Evolutionary conservation across 2,888 invertebrate genomes (phyloP).

Genomic region (Panorpa germanica): DNA sequence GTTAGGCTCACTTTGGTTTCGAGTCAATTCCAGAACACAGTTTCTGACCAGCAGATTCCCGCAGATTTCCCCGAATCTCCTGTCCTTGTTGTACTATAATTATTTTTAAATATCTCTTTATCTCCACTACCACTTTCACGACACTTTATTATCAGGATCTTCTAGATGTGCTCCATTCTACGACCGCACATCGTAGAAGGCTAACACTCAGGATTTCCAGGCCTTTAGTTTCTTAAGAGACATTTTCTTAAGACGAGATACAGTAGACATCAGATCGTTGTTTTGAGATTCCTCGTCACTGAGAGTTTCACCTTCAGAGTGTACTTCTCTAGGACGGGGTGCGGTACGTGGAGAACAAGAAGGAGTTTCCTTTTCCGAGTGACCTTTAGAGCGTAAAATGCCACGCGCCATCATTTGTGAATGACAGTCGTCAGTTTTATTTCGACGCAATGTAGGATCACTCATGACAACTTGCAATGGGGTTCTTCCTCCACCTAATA

Average conservation of each 20-base stretch:
- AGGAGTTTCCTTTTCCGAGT: conserved; percentile 34
- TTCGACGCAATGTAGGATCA: conserved; percentile 32
- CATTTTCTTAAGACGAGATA: conserved; percentile 59
- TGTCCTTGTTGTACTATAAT: too few relatives aligned
- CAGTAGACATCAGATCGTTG: conserved; percentile 49
- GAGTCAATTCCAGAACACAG: too few relatives aligned
- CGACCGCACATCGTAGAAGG: too few relatives aligned
- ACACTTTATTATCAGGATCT: too few relatives aligned
- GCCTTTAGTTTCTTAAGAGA: conserved; percentile 59
- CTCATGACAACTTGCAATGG: conserved; percentile 39
- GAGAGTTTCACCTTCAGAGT: conserved; percentile 50
- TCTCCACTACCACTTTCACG: too few relatives aligned
- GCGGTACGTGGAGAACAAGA: conserved; percentile 24
- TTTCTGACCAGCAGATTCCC: too few relatives aligned
- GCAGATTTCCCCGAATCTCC: too few relatives aligned
- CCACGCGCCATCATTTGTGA: conserved; percentile 23
- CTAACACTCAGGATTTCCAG: conserved; percentile 59
- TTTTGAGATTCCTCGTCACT: conserved; percentile 41
- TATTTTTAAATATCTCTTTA: too few relatives aligned
- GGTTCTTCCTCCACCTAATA: conserved; percentile 29
- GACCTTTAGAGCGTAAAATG: conserved; percentile 32
- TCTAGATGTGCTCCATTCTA: too few relatives aligned
- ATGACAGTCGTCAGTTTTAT: conserved; percentile 16
- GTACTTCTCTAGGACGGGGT: conserved; percentile 36
- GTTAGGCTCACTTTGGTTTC: too few relatives aligned